These are phyloP conservation scores for Athene noctua DNA, from an alignment of 2,113 vertebrate genomes.

Conservation along the genomic window DNA sequence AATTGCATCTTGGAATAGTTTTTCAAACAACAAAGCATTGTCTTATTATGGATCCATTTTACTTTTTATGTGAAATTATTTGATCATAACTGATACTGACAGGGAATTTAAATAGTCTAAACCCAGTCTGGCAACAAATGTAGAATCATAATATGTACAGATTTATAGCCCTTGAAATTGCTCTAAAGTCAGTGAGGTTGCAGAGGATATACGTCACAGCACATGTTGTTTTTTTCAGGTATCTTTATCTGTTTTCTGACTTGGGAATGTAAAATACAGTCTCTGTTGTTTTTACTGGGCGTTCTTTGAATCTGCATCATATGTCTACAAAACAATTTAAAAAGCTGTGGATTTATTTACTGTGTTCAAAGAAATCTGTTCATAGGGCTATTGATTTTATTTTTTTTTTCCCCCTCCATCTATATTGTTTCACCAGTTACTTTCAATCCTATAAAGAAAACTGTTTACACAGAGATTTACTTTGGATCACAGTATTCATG, in stretches of 20 bases:
- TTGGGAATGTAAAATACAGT: background rate
- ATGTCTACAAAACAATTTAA: background rate
- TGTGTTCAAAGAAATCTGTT: background rate
- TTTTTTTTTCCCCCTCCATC: background rate
- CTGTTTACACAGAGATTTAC: constrained; percentile 18
- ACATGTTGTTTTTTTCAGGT: background rate
- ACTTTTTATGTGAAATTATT: constrained; percentile 35
- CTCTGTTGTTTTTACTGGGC: background rate
- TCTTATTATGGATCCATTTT: constrained; percentile 4
- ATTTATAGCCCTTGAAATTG: background rate
- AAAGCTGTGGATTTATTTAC: constrained; percentile 41
- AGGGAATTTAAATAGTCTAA: constrained; percentile 38
- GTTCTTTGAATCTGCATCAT: background rate
- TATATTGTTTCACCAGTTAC: constrained; percentile 2
- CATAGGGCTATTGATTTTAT: background rate
- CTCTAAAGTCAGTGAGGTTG: background rate
- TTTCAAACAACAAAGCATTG: constrained; percentile 29
- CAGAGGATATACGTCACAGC: background rate
- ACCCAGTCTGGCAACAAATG: background rate
- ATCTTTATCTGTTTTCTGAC: background rate
- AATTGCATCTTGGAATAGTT: background rate
- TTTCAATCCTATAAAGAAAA: constrained; percentile 21
- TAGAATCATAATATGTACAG: background rate
- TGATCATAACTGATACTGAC: constrained; percentile 12
- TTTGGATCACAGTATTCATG: constrained; percentile 1